Base-by-base conservation (phyloP, 2,113 vertebrate genomes). In the Burhinus oedicnemus region DNA sequence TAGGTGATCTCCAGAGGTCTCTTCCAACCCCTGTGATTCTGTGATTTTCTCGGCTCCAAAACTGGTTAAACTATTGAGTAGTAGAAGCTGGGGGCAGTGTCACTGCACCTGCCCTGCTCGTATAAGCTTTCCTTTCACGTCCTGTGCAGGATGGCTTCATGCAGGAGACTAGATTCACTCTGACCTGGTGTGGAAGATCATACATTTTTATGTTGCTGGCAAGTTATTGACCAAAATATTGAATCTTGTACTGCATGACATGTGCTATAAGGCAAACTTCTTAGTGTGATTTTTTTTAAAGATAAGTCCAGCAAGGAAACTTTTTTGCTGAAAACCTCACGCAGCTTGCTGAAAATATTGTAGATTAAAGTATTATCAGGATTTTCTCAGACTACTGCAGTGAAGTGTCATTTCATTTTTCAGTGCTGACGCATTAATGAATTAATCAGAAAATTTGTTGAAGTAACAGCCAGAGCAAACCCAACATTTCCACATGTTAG, bases 191-290 rank as follows among this genome's bases (percentile, higher is more conserved):
- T 87, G 58, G 84, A 87, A 95, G 65, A 96, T 90, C 84, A 89
- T 91, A 79, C 30, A 57, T 94, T 96, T 96, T 96, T 72, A 76
- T 89, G 74, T 79, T 93, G 22, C 54, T 93, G 36, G 44, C 13
- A 91, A 80, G 77, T 58, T 92, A 89, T 77, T 92, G 93, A 91
- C 71, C 66, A 91, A 95, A 93, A 90, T 93, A 76, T 66, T 85
- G 91, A 82, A 87, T 91, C 94, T 77, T 68, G 18, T 87, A 60
- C 51, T 61, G 42, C 29, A 71, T 85, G 58, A 89, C 62, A 65
- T 74, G 55, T 89, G 72, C 55, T 77, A 44, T 86, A 52, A 96
- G 89, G 64, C 70, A 91, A 62, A 74, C 11, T 45, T 44, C 62
- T 92, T 45, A 13, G 15, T 49, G 69, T 10, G 58, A 81, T 74